phyloP scores from a whole-genome alignment of 1,140 invertebrate genomes.

The Choristoneura fumiferana region DNA sequence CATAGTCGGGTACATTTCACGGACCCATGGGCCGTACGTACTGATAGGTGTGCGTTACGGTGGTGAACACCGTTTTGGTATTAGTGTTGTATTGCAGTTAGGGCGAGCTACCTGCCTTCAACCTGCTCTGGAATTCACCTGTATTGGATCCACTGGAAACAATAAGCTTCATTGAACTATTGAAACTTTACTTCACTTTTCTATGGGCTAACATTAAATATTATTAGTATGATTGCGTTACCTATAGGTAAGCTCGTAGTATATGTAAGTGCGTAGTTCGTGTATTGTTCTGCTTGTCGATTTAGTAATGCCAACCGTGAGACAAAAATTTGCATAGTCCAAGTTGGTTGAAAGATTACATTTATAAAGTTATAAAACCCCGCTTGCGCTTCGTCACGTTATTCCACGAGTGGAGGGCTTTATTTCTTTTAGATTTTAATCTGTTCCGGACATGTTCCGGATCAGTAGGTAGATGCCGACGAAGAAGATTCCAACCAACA shows the following conservation, averaged over 20 bases:
- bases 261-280: constrained; percentile 6
- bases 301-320: constrained; percentile 9
- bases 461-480: not conserved
- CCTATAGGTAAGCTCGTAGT: not conserved
- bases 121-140: constrained; percentile 34
- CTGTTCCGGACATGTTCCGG: not conserved
- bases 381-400: not conserved
- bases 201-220: too few species aligned
- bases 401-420: constrained; percentile 1
- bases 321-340: constrained; percentile 8
- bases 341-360: not conserved
- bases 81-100: constrained; percentile 41
- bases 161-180: too few species aligned
- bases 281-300: constrained; percentile 3
- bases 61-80: constrained; percentile 60
- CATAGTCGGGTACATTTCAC: constrained; percentile 46
- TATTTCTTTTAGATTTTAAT: constrained; percentile 4
- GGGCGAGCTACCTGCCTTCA: constrained; percentile 28
- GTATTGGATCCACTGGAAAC: not conserved
- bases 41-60: constrained; percentile 37
- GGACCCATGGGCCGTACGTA: constrained; percentile 55
- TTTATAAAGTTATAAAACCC: constrained; percentile 1
- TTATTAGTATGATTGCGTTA: too few species aligned
- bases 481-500: not conserved
- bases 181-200: too few species aligned